A percentile compares a stretch with the other conserved stretches of the same genome.
These are phyloP conservation scores for Peromyscus polionotus DNA, from an alignment of 2,113 vertebrate genomes.

Conservation along the genomic window DNA sequence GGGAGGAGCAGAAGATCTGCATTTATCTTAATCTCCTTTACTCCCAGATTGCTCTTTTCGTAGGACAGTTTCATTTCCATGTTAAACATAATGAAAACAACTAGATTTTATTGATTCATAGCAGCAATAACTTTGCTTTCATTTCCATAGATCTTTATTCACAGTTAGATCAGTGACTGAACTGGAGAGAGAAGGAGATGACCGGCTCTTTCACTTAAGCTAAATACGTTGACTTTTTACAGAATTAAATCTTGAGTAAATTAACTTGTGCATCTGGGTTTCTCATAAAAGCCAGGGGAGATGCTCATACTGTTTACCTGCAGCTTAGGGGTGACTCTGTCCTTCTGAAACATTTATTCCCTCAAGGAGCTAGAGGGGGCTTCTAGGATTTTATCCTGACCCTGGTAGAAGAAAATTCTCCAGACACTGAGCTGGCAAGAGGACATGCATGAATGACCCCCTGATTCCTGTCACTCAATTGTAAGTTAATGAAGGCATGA, in stretches of 20 bases:
- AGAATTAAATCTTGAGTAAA: constrained; percentile 50
- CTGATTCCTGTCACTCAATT: not conserved
- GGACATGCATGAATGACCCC: not conserved
- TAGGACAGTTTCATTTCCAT: constrained; percentile 41
- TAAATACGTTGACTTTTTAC: constrained; percentile 60
- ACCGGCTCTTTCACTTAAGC: constrained; percentile 42
- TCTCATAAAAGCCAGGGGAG: constrained; percentile 12
- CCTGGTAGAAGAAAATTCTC: not conserved
- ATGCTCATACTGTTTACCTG: not conserved
- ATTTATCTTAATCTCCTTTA: constrained; percentile 39
- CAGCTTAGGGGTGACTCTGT: not conserved
- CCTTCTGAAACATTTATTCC: not conserved
- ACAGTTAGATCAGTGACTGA: constrained; percentile 22
- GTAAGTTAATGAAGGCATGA: not conserved
- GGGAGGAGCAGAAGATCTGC: not conserved
- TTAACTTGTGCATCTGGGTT: constrained; percentile 19
- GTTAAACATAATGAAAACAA: constrained; percentile 45
- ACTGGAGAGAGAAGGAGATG: constrained; percentile 28
- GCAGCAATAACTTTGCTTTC: not conserved
- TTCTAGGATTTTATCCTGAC: not conserved
- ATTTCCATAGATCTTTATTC: constrained; percentile 48
- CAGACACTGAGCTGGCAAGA: not conserved
- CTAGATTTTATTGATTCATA: constrained; percentile 53
- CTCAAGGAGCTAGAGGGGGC: not conserved
- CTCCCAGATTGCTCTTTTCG: not conserved